Conservation (phyloP, 2,797 vertebrate species). For the Gadopsis marmoratus region DNA sequence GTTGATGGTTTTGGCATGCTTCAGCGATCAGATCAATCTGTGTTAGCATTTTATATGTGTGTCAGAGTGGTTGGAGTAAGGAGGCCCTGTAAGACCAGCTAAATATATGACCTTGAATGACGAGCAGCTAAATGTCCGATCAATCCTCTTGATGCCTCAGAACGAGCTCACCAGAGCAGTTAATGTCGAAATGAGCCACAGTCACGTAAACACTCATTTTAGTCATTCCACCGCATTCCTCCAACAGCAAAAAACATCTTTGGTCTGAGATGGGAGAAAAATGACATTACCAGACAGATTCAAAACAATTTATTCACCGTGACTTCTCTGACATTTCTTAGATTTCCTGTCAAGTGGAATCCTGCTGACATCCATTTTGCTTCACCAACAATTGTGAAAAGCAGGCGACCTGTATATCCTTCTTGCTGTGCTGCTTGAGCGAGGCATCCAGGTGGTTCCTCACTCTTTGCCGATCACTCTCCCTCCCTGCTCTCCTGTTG, state of each 20-base stretch:
- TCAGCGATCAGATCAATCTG: conserved; percentile 37
- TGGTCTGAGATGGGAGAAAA: conserved; percentile 21
- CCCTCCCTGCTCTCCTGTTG: conserved; percentile 60
- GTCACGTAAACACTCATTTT: conserved; percentile 39
- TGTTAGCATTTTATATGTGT: conserved; percentile 15
- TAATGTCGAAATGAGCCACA: conserved; percentile 32
- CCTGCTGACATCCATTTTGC: conserved; percentile 72
- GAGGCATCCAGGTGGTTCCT: conserved; percentile 77
- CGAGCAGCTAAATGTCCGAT: conserved; percentile 20
- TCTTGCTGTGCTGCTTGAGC: conserved; percentile 69
- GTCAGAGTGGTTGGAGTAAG: background rate
- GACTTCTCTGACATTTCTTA: conserved; percentile 76
- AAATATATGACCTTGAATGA: conserved; percentile 46
- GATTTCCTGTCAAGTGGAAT: conserved; percentile 76
- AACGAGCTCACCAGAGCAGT: conserved; percentile 11
- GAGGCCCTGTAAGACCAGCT: background rate
- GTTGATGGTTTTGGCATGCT: conserved; percentile 38
- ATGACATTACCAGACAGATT: conserved; percentile 58
- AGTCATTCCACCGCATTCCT: conserved; percentile 38
- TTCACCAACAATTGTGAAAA: conserved; percentile 64
- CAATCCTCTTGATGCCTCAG: conserved; percentile 4
- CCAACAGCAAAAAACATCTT: conserved; percentile 28
- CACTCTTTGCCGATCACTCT: conserved; percentile 63
- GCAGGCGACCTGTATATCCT: conserved; percentile 67
- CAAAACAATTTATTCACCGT: conserved; percentile 72